phyloP scores from a whole-genome alignment of 2,797 vertebrate species.

The Rhabdophis nuchalis region DNA sequence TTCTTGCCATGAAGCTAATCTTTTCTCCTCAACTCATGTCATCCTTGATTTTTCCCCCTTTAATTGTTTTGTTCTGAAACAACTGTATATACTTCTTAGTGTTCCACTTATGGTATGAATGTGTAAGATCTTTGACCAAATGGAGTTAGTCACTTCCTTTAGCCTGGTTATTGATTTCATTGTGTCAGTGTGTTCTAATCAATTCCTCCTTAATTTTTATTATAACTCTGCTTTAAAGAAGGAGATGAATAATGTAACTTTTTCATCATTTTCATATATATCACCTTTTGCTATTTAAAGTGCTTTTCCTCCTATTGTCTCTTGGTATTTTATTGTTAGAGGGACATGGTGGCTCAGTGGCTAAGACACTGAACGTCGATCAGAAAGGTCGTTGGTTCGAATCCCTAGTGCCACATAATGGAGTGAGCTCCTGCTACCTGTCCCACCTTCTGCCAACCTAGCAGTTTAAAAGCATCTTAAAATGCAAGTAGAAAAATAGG shows the following conservation, averaged over 20 bases:
- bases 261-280: neutral
- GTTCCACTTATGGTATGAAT: neutral
- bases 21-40: neutral
- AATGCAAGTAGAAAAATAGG: no score
- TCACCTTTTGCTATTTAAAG: neutral
- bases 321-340: neutral
- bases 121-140: neutral
- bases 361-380: no score
- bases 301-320: neutral
- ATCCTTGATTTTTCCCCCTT: neutral
- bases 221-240: neutral
- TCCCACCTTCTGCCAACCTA: no score
- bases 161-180: neutral
- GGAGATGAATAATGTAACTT: neutral
- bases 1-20: neutral
- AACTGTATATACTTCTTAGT: neutral
- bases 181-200: neutral
- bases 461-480: no score
- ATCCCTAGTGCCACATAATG: no score
- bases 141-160: neutral
- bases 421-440: no score
- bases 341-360: no score
- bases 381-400: no score
- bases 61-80: neutral
- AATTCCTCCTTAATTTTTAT: neutral